Percentiles rank a stretch among this genome's conserved stretches.
phyloP scores from a whole-genome alignment of 2,888 invertebrate genomes.

The Cryptocephalus primarius region DNA sequence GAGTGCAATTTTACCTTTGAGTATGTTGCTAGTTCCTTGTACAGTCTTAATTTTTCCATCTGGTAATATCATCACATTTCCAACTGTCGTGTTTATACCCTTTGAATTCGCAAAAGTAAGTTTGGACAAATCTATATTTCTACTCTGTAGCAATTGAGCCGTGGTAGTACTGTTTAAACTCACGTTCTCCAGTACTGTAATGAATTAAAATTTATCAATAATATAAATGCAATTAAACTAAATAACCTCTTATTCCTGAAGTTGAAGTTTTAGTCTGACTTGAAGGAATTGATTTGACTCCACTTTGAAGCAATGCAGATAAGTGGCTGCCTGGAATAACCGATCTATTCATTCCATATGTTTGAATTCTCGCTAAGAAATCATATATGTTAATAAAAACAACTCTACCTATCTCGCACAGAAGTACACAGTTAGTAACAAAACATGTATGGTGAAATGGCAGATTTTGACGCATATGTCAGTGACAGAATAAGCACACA shows the following conservation, averaged over 20 bases:
- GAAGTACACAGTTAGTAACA: no score
- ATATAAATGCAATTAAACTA: not conserved
- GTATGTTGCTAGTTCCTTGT: conserved; percentile 1
- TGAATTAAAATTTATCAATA: conserved; percentile 1
- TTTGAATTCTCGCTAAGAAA: conserved; percentile 23
- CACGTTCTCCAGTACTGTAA: conserved; percentile 34
- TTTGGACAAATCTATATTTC: conserved; percentile 30
- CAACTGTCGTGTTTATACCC: conserved; percentile 13
- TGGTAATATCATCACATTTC: conserved; percentile 31
- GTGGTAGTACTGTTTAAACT: conserved; percentile 22
- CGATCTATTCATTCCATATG: conserved; percentile 21
- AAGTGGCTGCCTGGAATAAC: conserved; percentile 21
- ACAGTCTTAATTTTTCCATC: conserved; percentile 30
- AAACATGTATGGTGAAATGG: no score
- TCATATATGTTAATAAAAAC: not conserved
- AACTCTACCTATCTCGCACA: no score
- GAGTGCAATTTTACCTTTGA: not conserved
- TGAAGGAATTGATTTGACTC: conserved; percentile 25
- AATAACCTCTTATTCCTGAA: conserved; percentile 28
- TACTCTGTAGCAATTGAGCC: conserved; percentile 24
- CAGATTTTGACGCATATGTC: no score
- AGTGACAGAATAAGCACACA: no score
- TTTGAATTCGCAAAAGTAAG: conserved; percentile 25
- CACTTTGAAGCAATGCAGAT: conserved; percentile 26
- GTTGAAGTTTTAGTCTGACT: conserved; percentile 17